Base-by-base conservation (phyloP, 1,140 invertebrate species). In the Stegodyphus mimosarum region DNA sequence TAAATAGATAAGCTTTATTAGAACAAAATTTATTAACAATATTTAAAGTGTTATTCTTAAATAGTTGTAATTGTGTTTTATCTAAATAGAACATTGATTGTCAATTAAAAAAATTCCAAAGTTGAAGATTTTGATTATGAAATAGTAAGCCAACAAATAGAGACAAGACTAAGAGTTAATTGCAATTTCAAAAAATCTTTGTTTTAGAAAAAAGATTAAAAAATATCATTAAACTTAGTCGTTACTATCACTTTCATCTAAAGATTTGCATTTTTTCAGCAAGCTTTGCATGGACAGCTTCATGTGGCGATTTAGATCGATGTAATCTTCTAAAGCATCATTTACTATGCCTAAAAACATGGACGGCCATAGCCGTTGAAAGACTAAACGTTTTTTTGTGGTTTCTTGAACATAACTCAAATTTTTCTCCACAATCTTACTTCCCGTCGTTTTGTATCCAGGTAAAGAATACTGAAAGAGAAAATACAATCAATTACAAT, bases 1-100 rank as follows among this genome's bases (percentile, higher is more conserved):
- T 84, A 84, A 84, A 84, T 84, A 84, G 81, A 84, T 75, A 84
- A 84, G 81, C 81, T 84, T 84, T 84, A 84, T 84, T 84, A 55
- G 48, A 84, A 69, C 60, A 75, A 84, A 84, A 75, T 84, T 84
- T 18, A 75, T 76, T 73, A 75, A 53, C 76, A 81, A 81, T 69
- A 83, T 84, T 75, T 70, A 76, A 76, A 76, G 72, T 84, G 60
- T 51, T 84, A 84, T 33, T 73, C 81, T 60, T 72, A 84, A 84
- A 76, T 75, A 84, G 69, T 52, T 60, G 66, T 74, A 33, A 49
- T 50, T 53, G 50, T 73, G 71, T 15, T 69, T 75, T n/a, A 84
- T 69, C 50, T 83, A 69, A 11, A 84, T 69, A 60, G 64, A 84
- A 60, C 48, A 52, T 84, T 84, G 81, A 84, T 84, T 84, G 81